Evolutionary conservation across 2,888 invertebrate species (phyloP).

Genomic region (Ernsta delagoae): DNA sequence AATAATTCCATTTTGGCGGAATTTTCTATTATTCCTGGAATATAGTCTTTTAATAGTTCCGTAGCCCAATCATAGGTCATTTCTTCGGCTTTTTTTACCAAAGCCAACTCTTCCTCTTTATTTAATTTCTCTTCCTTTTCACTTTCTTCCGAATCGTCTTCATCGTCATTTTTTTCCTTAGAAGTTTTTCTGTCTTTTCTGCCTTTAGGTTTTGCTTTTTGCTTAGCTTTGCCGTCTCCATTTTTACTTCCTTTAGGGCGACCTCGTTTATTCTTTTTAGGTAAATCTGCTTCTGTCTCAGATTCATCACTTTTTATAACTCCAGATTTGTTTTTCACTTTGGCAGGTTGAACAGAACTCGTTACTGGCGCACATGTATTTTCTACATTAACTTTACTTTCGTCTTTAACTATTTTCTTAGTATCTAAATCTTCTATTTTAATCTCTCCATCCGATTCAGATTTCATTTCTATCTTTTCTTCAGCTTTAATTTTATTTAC

Average conservation of each 20-base stretch:
- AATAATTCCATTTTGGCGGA: slow-evolving; percentile 98
- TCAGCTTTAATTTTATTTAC: slow-evolving; percentile 74
- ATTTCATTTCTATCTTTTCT: slow-evolving; percentile 76
- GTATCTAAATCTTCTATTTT: slow-evolving; percentile 81
- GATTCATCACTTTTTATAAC: slow-evolving; percentile 57
- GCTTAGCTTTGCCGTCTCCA: slow-evolving; percentile 60
- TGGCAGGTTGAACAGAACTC: slow-evolving; percentile 8
- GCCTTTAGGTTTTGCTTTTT: slow-evolving; percentile 71
- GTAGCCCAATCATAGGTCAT: slow-evolving; percentile 96
- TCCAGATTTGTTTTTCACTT: slow-evolving; percentile 50
- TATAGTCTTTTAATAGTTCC: slow-evolving; percentile 93
- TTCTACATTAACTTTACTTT: slow-evolving; percentile 52
- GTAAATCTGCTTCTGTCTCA: slow-evolving; percentile 65
- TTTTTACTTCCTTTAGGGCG: slow-evolving; percentile 67
- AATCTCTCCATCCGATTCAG: slow-evolving; percentile 82
- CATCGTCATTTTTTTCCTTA: slow-evolving; percentile 82
- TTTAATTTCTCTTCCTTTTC: slow-evolving; percentile 86
- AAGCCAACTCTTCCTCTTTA: slow-evolving; percentile 82
- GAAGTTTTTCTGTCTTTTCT: slow-evolving; percentile 77
- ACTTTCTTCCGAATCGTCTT: slow-evolving; percentile 80
- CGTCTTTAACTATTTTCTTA: slow-evolving; percentile 76
- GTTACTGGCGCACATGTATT: slow-evolving; percentile 33
- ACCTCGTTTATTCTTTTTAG: slow-evolving; percentile 64
- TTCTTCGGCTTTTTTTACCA: slow-evolving; percentile 90
- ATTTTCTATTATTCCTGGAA: slow-evolving; percentile 95